Percentiles rank a stretch among this genome's conserved stretches.
Conservation (phyloP, 2,113 vertebrate species). For the Paratilapia polleni region DNA sequence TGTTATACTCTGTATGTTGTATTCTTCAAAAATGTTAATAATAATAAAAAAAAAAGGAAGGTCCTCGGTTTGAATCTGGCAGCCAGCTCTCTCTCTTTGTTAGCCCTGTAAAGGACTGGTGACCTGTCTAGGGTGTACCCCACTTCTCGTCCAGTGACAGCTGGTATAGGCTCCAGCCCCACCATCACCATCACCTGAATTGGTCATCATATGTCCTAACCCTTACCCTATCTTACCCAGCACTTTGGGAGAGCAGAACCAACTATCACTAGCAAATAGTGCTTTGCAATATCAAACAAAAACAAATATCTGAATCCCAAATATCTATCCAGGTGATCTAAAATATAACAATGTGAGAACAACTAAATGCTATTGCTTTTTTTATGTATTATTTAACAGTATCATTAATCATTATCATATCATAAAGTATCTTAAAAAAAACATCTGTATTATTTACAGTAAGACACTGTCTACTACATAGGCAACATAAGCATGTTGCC, state of each 20-base stretch:
- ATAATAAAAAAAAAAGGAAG: too few relatives aligned
- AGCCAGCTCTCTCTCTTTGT: not conserved
- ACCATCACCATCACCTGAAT: not conserved
- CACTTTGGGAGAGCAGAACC: too few relatives aligned
- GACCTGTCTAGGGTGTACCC: not conserved
- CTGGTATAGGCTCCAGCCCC: not conserved
- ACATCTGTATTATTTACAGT: rapidly evolving
- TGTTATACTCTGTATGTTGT: too few relatives aligned
- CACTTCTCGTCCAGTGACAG: not conserved
- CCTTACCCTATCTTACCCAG: too few relatives aligned
- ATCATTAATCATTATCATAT: too few relatives aligned
- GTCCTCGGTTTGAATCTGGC: too few relatives aligned
- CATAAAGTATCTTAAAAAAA: not conserved
- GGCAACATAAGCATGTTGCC: not conserved
- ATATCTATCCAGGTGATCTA: not conserved
- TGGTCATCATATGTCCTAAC: too few relatives aligned
- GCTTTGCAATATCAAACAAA: not conserved
- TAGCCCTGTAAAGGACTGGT: not conserved
- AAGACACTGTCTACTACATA: not conserved
- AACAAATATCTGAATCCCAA: not conserved
- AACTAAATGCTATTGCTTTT: not conserved
- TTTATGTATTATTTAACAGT: too few relatives aligned
- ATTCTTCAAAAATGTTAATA: too few relatives aligned
- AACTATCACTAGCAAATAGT: not conserved
- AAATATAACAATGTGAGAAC: rapidly evolving